Evolutionary conservation across 1,140 invertebrate species (phyloP).

Genomic region (Drosophila ohnishii): DNA sequence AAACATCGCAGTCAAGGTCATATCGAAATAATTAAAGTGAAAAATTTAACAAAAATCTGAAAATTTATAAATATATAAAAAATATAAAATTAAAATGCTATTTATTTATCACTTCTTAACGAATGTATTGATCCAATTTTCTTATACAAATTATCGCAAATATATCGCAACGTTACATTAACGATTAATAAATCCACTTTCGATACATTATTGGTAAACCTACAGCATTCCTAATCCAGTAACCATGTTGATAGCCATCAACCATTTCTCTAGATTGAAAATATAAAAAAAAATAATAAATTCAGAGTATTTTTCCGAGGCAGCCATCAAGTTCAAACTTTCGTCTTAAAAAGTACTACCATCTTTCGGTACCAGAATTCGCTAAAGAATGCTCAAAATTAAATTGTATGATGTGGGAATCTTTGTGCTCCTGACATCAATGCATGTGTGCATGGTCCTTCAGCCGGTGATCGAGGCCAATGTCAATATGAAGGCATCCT

Average conservation of each 20-base stretch:
- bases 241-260: background rate
- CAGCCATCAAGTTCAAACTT: background rate
- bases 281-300: background rate
- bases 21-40: too few species aligned
- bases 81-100: too few species aligned
- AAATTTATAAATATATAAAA: too few species aligned
- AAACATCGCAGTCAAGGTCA: too few species aligned
- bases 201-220: too few species aligned
- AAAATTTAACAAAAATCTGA: too few species aligned
- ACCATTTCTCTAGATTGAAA: background rate
- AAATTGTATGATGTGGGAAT: slow-evolving; percentile 38
- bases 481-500: slow-evolving; percentile 33
- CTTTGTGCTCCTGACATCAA: slow-evolving; percentile 30
- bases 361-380: slow-evolving; percentile 18
- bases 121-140: too few species aligned
- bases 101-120: too few species aligned
- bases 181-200: too few species aligned
- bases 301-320: background rate
- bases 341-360: background rate
- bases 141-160: too few species aligned
- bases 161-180: too few species aligned
- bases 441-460: slow-evolving; percentile 47
- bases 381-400: slow-evolving; percentile 25
- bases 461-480: slow-evolving; percentile 46
- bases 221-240: background rate